Evolutionary conservation across 2,113 vertebrate genomes (phyloP), one percentile per base, ranked within the genome.

Genomic region (Burhinus oedicnemus): DNA sequence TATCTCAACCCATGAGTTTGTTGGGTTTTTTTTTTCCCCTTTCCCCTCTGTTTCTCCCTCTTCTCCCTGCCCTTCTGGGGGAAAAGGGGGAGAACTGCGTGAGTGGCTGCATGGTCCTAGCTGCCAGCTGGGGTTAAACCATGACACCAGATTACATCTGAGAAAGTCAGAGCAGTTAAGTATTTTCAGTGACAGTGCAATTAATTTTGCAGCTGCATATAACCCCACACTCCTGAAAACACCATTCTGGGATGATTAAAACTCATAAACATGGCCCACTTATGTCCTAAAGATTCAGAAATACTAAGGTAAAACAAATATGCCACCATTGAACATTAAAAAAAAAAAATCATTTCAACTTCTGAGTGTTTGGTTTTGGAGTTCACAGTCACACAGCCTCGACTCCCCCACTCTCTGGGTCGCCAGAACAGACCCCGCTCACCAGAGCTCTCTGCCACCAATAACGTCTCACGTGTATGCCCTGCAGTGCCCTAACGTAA

Each of bases 391-490:
- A 62, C 44, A 66, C 10, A 60, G 29, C 9, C 57, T 47, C 55
- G 29, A 52, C 2, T 21, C 32, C 22, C 12, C 15, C 4, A 21
- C 3, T 42, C 2, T 1, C 20, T 30, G 58, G 3, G 19, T 77
- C 15, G 21, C 45, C 60, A 65, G 4, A 86, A 52, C 7, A 86
- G 62, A 88, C 12, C 18, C 30, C 54, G 11, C 9, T 47, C 29
- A 8, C 19, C 65, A 80, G 66, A 88, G 66, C 47, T 34, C 47
- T 45, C 65, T 82, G 70, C 42, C 85, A 77, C 57, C 65, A 47
- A 11, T 61, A 61, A 19, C 1, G 1, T 4, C 38, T 17, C 2
- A 1, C 51, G 20, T 0, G 0, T 21, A 52, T 18, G 20, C 18
- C 64, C 55, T 64, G 64, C 44, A 54, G 30, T 26, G 84, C 51